phyloP scores from a whole-genome alignment of 2,113 vertebrate species.

The Smithornis capensis region DNA sequence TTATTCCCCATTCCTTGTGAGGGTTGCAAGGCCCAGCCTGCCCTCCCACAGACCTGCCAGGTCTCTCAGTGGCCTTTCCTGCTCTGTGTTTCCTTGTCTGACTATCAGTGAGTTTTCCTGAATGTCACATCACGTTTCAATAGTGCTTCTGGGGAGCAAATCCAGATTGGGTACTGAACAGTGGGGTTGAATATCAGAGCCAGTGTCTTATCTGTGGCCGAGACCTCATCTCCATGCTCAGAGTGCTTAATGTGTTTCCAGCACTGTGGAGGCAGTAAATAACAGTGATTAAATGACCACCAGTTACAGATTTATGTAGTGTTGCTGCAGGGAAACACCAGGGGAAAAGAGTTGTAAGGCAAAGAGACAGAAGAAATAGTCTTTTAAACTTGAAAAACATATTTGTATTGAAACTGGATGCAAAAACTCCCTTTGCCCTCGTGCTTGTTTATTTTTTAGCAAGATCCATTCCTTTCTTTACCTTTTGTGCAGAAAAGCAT shows the following conservation, averaged over 20 bases:
- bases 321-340: background rate
- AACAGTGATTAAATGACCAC: background rate
- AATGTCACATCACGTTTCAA: accelerated
- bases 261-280: background rate
- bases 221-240: background rate
- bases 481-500: background rate
- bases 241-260: background rate
- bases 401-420: background rate
- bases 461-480: background rate
- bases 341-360: background rate
- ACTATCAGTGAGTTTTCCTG: background rate
- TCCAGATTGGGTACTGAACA: accelerated
- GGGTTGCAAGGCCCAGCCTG: background rate
- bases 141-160: background rate
- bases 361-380: background rate
- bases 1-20: background rate
- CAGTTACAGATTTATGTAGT: background rate
- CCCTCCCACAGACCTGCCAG: background rate
- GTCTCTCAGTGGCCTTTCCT: background rate
- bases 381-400: background rate
- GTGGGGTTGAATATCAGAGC: background rate
- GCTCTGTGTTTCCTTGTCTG: background rate
- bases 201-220: accelerated
- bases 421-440: background rate
- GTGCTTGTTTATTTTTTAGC: background rate